phyloP scores from a whole-genome alignment of 2,888 invertebrate genomes.

The Stramonita haemastoma region DNA sequence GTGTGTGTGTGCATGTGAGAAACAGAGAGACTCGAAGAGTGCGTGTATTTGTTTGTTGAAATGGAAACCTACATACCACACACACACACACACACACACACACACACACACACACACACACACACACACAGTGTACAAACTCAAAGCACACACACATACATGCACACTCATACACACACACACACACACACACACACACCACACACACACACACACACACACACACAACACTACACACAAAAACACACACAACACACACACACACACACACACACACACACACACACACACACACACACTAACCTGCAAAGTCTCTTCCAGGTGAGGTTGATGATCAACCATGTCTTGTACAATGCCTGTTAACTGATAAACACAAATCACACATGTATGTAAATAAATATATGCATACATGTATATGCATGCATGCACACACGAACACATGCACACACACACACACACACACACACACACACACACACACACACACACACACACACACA shows the following conservation, averaged over 20 bases:
- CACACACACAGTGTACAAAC: too few species aligned
- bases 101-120: not conserved
- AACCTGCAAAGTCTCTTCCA: conserved; percentile 78
- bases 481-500: too few species aligned
- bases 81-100: not conserved
- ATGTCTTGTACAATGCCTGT: conserved; percentile 82
- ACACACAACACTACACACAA: not conserved
- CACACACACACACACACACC: conserved; percentile 77
- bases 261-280: not conserved
- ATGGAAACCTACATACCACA: not conserved
- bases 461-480: too few species aligned
- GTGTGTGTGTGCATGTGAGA: too few species aligned
- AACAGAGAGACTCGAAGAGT: too few species aligned
- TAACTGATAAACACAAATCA: conserved; percentile 68
- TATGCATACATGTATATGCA: too few species aligned
- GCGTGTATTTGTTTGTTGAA: too few species aligned
- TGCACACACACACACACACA: too few species aligned
- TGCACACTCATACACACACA: not conserved
- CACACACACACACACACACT: not conserved
- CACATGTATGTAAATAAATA: too few species aligned
- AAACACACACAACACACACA: not conserved
- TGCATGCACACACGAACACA: too few species aligned
- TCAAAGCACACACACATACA: conserved; percentile 1
- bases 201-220: not conserved
- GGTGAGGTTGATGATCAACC: conserved; percentile 79